Conservation (phyloP, 2,113 vertebrate genomes). For the Myiozetetes cayanensis region DNA sequence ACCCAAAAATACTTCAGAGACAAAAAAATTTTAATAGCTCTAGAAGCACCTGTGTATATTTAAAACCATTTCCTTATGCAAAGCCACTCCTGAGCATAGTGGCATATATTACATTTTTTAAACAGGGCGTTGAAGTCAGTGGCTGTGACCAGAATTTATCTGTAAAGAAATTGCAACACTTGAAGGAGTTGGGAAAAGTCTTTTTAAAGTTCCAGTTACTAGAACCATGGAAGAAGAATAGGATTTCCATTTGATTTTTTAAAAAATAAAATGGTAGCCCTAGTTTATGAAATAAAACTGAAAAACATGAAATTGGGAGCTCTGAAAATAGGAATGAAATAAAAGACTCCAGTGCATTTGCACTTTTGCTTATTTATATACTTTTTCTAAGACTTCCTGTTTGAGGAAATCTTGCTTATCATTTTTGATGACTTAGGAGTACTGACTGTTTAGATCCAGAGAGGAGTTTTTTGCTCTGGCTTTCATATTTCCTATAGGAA, state of each 20-base stretch:
- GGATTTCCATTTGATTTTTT: not conserved
- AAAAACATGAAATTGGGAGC: not conserved
- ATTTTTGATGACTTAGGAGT: not conserved
- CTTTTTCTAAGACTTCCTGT: not conserved
- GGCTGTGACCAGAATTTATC: not conserved
- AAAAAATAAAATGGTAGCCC: not conserved
- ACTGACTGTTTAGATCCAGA: not conserved
- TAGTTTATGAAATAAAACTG: not conserved
- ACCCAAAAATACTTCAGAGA: not conserved
- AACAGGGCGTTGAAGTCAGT: not conserved
- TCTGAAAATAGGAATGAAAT: not conserved
- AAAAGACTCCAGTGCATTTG: not conserved
- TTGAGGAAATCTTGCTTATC: not conserved
- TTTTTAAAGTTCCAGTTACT: not conserved
- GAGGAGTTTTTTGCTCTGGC: not conserved
- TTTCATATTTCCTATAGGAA: not conserved
- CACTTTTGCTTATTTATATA: not conserved
- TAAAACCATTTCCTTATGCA: not conserved
- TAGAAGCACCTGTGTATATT: not conserved
- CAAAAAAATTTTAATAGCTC: not conserved
- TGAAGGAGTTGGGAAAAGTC: not conserved
- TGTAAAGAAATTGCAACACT: not conserved
- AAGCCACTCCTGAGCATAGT: not conserved
- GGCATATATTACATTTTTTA: not conserved
- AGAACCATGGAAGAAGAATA: not conserved